A percentile compares a stretch with the other conserved stretches of the same genome.
phyloP scores from a whole-genome alignment of 2,888 invertebrate species.

The Brenthis daphne region DNA sequence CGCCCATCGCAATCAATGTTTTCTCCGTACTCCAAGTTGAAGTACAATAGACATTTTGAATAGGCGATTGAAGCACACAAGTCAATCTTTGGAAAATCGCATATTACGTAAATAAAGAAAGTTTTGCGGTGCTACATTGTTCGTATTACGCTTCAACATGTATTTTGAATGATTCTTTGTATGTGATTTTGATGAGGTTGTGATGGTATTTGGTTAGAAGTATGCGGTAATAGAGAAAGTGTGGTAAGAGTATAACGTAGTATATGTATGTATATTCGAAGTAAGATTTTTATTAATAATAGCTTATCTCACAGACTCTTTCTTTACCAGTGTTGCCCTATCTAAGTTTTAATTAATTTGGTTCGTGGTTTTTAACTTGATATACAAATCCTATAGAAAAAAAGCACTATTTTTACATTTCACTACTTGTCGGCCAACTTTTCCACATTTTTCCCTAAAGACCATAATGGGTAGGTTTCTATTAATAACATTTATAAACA shows the following conservation, averaged over 20 bases:
- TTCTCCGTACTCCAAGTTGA: conserved; percentile 14
- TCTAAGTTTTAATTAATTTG: too few relatives aligned
- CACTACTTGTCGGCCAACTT: too few relatives aligned
- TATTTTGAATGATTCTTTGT: conserved; percentile 22
- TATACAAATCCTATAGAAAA: too few relatives aligned
- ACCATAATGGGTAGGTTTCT: too few relatives aligned
- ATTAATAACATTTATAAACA: too few relatives aligned
- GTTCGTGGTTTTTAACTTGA: too few relatives aligned
- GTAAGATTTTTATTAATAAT: too few relatives aligned
- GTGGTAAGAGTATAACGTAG: neutral
- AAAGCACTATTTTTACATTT: too few relatives aligned
- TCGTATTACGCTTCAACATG: conserved; percentile 19
- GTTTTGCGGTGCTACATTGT: conserved; percentile 27
- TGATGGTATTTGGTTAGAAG: neutral
- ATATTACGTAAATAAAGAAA: conserved; percentile 31
- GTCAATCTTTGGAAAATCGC: conserved; percentile 37
- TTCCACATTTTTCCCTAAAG: too few relatives aligned
- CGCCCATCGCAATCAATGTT: conserved; percentile 15
- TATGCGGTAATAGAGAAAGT: conserved; percentile 16
- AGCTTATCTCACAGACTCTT: too few relatives aligned
- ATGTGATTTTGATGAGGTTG: conserved; percentile 14
- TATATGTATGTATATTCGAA: too few relatives aligned
- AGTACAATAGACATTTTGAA: conserved; percentile 37
- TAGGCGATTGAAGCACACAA: conserved; percentile 34
- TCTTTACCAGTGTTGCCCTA: too few relatives aligned